Evolutionary conservation across 1,140 invertebrate species (phyloP).

Genomic region (Scaptomyza hsui): DNA sequence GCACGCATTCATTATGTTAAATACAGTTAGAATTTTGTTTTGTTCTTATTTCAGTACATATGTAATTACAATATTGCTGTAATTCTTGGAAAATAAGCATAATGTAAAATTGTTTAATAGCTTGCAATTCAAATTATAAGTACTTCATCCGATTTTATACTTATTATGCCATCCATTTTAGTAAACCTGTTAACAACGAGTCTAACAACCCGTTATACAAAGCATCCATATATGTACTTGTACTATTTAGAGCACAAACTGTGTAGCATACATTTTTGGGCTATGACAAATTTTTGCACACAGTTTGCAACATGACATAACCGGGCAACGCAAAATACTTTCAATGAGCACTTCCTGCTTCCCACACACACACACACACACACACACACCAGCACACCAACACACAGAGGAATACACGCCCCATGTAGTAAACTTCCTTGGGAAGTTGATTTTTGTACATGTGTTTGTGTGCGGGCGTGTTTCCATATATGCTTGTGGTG

Average conservation of each 20-base stretch:
- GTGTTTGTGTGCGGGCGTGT: not conserved
- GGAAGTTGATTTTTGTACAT: slow-evolving; percentile 21
- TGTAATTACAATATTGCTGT: not conserved
- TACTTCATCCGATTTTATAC: not conserved
- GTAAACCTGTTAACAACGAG: slow-evolving; percentile 23
- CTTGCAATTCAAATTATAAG: no score
- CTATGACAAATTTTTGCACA: slow-evolving; percentile 43
- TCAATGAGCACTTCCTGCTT: slow-evolving; percentile 52
- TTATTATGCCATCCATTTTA: slow-evolving; percentile 9
- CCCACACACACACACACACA: slow-evolving; percentile 1
- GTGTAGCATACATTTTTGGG: slow-evolving; percentile 53
- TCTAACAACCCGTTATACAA: not conserved
- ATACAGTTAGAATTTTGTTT: not conserved
- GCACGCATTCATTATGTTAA: slow-evolving; percentile 1
- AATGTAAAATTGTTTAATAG: no score
- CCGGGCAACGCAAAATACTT: slow-evolving; percentile 48
- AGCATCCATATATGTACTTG: not conserved
- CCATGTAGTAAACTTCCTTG: slow-evolving; percentile 45
- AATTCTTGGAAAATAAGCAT: no score
- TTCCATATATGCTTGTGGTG: not conserved
- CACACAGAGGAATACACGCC: slow-evolving; percentile 1
- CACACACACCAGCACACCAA: slow-evolving; percentile 3
- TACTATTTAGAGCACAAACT: slow-evolving; percentile 23
- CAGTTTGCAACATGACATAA: slow-evolving; percentile 49
- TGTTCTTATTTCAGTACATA: not conserved